Evolutionary conservation across 2,888 invertebrate species (phyloP).

Genomic region (Drosophila pseudotalamancana): DNA sequence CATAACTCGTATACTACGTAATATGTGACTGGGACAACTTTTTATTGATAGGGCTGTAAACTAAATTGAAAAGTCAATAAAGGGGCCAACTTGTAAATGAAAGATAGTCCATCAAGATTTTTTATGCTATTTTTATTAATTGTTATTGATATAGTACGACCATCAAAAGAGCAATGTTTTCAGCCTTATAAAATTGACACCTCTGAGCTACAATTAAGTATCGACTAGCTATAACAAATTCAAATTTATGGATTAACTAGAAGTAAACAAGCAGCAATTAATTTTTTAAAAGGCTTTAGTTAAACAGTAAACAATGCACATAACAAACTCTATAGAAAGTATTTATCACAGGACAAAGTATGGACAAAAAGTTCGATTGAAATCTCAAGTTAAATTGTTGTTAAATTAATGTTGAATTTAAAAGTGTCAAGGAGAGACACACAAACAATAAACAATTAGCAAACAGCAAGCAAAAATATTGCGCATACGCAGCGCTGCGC

Average conservation of each 20-base stretch:
- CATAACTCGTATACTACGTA: constrained; percentile 13
- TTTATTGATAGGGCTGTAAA: constrained; percentile 15
- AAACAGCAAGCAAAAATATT: constrained; percentile 27
- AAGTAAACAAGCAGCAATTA: too few relatives aligned
- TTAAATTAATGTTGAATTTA: background rate
- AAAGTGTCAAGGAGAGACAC: constrained; percentile 22
- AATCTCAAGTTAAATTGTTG: background rate
- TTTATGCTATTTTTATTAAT: constrained; percentile 6
- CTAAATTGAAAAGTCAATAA: constrained; percentile 29
- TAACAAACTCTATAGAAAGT: too few relatives aligned
- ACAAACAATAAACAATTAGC: constrained; percentile 1
- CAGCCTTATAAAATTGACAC: too few relatives aligned
- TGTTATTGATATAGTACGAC: background rate
- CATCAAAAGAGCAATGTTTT: background rate
- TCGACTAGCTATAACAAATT: too few relatives aligned
- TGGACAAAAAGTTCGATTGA: background rate
- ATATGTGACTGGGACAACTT: background rate
- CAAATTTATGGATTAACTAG: too few relatives aligned
- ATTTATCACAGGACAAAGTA: too few relatives aligned
- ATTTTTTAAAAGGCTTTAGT: too few relatives aligned
- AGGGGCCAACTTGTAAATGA: constrained; percentile 7
- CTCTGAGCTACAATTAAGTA: too few relatives aligned
- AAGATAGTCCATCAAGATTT: background rate
- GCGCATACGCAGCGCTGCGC: constrained; percentile 41
- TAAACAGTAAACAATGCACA: too few relatives aligned